Conservation (phyloP, 2,888 invertebrate genomes). For the Panorpa germanica region DNA sequence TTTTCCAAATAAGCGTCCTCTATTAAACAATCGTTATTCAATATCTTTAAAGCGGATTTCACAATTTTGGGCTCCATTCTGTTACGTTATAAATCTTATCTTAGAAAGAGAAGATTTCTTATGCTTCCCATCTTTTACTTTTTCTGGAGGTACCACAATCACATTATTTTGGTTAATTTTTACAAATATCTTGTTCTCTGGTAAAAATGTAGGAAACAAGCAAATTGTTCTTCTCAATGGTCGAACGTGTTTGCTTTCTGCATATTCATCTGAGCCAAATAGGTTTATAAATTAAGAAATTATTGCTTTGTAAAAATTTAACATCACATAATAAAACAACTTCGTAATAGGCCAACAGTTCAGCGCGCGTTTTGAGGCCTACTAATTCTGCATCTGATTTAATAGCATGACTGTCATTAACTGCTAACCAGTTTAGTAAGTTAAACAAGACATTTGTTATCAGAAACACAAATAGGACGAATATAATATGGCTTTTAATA, state of each 20-base stretch:
- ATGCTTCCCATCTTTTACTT: constrained; percentile 22
- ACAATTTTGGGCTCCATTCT: too few species aligned
- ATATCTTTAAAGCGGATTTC: too few species aligned
- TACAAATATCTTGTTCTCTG: constrained; percentile 40
- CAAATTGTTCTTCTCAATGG: constrained; percentile 37
- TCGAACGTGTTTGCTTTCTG: constrained; percentile 23
- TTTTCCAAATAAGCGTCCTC: too few species aligned
- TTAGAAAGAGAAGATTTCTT: too few species aligned
- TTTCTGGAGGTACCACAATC: constrained; percentile 30
- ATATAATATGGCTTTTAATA: constrained; percentile 51
- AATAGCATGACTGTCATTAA: constrained; percentile 60
- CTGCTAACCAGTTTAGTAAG: constrained; percentile 66
- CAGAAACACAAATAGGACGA: constrained; percentile 63
- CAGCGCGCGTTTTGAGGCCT: constrained; percentile 50
- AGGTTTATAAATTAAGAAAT: constrained; percentile 22
- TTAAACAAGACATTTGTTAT: constrained; percentile 70
- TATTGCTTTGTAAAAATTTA: constrained; percentile 22
- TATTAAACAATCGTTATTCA: too few species aligned
- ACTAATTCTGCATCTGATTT: constrained; percentile 63
- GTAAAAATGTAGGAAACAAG: constrained; percentile 45
- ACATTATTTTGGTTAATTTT: constrained; percentile 43
- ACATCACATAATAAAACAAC: constrained; percentile 42
- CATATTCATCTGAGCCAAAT: constrained; percentile 12
- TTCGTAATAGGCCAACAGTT: constrained; percentile 55
- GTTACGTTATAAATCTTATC: too few species aligned